phyloP scores from a whole-genome alignment of 2,888 invertebrate species.

The Lepas anatifera region DNA sequence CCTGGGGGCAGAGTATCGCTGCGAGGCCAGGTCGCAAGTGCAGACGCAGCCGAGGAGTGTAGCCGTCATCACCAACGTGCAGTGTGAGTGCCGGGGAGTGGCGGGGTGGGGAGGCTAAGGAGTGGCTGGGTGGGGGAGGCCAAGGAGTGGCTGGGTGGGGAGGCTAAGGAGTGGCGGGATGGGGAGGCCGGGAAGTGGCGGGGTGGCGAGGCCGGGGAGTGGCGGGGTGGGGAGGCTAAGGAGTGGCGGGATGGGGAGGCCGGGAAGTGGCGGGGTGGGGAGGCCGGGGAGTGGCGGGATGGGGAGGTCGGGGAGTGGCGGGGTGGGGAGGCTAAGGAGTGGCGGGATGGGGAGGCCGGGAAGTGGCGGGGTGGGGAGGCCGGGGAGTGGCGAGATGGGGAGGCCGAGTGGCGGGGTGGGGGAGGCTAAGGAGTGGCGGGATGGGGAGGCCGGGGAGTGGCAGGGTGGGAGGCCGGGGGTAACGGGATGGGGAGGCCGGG shows the following conservation, averaged over 20 bases:
- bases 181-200: constrained; percentile 82
- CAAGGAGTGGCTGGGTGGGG: constrained; percentile 73
- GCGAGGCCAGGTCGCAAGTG: constrained; percentile 52
- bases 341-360: too few relatives aligned
- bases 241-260: constrained; percentile 61
- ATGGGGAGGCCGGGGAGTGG: constrained; percentile 54
- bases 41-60: constrained; percentile 69
- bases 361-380: too few relatives aligned
- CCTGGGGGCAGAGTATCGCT: constrained; percentile 24
- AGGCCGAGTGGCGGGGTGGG: constrained; percentile 86
- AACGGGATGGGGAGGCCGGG: too few relatives aligned
- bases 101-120: too few relatives aligned
- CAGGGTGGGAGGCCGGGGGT: constrained; percentile 57
- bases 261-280: constrained; percentile 49
- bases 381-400: constrained; percentile 41
- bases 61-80: constrained; percentile 73
- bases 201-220: constrained; percentile 43
- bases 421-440: constrained; percentile 66
- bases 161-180: constrained; percentile 74
- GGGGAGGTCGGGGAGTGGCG: too few relatives aligned
- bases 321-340: too few relatives aligned
- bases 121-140: constrained; percentile 65
- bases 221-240: constrained; percentile 82
- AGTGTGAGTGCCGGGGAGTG: constrained; percentile 88
- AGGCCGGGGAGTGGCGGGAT: constrained; percentile 23